These are phyloP conservation scores for Litoditis marina DNA, from an alignment of 2,888 invertebrate genomes.

Conservation along the genomic window DNA sequence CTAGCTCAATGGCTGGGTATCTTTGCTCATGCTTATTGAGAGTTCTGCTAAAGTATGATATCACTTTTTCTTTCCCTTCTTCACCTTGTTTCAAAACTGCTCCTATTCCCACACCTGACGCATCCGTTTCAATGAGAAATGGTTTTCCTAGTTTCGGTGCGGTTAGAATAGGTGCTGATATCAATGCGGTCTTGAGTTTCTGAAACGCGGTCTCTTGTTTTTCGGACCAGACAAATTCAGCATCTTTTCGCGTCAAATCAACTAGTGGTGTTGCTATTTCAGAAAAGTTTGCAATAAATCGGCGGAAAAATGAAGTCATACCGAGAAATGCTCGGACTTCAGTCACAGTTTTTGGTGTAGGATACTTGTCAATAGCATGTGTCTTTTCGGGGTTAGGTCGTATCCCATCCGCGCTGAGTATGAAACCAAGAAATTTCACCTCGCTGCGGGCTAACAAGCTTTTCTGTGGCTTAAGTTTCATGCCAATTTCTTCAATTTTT, in stretches of 20 bases:
- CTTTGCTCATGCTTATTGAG: conserved; percentile 12
- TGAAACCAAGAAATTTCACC: conserved; percentile 5
- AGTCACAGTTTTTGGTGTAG: conserved; percentile 3
- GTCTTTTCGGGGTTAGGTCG: neutral
- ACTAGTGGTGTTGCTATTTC: conserved; percentile 10
- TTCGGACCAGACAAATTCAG: conserved; percentile 1
- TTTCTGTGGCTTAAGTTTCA: conserved; percentile 6
- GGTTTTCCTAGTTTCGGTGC: conserved; percentile 17
- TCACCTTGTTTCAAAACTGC: conserved; percentile 19
- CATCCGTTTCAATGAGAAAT: conserved; percentile 25
- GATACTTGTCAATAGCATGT: conserved; percentile 1
- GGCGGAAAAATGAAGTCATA: conserved; percentile 2
- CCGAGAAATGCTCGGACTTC: conserved; percentile 17
- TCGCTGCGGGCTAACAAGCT: neutral
- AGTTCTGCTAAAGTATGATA: conserved; percentile 16
- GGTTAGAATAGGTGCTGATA: conserved; percentile 14
- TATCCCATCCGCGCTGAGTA: conserved; percentile 6
- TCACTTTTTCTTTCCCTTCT: conserved; percentile 4
- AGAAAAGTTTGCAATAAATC: conserved; percentile 14
- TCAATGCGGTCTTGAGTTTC: conserved; percentile 8
- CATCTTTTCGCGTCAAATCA: neutral
- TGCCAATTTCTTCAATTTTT: neutral
- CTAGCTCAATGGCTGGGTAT: conserved; percentile 20
- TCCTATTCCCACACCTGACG: conserved; percentile 18
- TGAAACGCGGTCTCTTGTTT: neutral